Base-by-base conservation (phyloP, 2,888 invertebrate genomes). In the Amphiduros pacificus region DNA sequence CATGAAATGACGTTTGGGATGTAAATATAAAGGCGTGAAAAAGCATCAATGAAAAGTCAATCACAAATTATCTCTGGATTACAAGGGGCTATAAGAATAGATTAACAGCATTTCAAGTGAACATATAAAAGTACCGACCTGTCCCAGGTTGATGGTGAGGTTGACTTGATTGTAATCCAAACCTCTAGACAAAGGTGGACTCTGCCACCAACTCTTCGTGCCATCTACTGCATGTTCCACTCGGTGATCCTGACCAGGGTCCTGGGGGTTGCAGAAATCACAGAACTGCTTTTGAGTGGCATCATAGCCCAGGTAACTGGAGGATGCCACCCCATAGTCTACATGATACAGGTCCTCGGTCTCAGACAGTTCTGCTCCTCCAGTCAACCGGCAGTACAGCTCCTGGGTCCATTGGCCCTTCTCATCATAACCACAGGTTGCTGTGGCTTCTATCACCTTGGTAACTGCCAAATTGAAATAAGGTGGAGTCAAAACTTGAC, bases 401-500 rank as follows among this genome's bases (percentile, higher is more conserved):
- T 99, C 99, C 0, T 90, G 90, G 60, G 90, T 71, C 9, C 27
- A 92, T 68, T 92, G 89, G 40, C 91, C 94, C 77, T 91, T 91
- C n/a, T n/a, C n/a, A n/a, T n/a, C n/a, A n/a, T n/a, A n/a, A 29
- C 99, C 99, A 78, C 99, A 99, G 9, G 98, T 98, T 41, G 96
- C 92, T 1, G 94, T 88, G 0, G 94, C 92, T 26, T 71, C 66
- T 53, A 82, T 78, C 74, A 88, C 88, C 79, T 93, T 89, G 52
- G 93, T 93, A 74, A 91, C 90, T 54, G 97, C 98, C 77, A 98
- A 87, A 85, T 98, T 98, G 80, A 97, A 95, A 55, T 70, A 70
- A 20, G 69, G 67, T 2, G 71, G 71, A 4, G 64, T 67, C 32
- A 70, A 54, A 22, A 70, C 62, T 53, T 67, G 60, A 26, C 48